phyloP scores from a whole-genome alignment of 2,797 vertebrate species.

The Anniella stebbinsi region DNA sequence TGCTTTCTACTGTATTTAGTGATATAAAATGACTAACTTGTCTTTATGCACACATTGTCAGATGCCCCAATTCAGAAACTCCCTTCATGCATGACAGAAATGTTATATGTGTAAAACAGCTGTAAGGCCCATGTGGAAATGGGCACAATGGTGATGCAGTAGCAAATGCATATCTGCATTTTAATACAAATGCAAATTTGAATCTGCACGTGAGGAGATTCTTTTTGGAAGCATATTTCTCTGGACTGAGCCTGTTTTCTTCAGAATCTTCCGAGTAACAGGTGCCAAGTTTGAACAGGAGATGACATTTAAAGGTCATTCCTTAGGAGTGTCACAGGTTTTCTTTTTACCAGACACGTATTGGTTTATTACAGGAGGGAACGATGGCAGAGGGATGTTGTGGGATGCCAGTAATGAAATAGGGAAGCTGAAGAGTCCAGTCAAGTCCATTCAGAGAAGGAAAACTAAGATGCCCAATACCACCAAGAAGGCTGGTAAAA shows the following conservation, averaged over 20 bases:
- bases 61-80: slow-evolving; percentile 14
- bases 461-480: slow-evolving; percentile 65
- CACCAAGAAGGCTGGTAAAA: slow-evolving; percentile 59
- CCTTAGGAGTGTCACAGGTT: slow-evolving; percentile 90
- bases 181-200: not conserved
- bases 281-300: slow-evolving; percentile 87
- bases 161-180: not conserved
- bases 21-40: slow-evolving; percentile 51
- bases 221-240: not conserved
- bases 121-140: not conserved
- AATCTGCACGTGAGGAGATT: not conserved
- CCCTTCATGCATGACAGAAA: not conserved
- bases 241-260: not conserved
- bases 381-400: slow-evolving; percentile 88
- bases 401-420: slow-evolving; percentile 87
- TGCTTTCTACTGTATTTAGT: slow-evolving; percentile 63
- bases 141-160: not conserved
- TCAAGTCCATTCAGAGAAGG: slow-evolving; percentile 69
- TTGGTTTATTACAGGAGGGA: slow-evolving; percentile 91
- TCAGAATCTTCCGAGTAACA: slow-evolving; percentile 87
- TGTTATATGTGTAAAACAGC: not conserved
- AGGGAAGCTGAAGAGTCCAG: slow-evolving; percentile 76
- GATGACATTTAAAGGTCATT: slow-evolving; percentile 86
- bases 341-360: slow-evolving; percentile 87
- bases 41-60: slow-evolving; percentile 49